Base-by-base conservation (phyloP, 1,140 invertebrate genomes). In the Berghia stephanieae region DNA sequence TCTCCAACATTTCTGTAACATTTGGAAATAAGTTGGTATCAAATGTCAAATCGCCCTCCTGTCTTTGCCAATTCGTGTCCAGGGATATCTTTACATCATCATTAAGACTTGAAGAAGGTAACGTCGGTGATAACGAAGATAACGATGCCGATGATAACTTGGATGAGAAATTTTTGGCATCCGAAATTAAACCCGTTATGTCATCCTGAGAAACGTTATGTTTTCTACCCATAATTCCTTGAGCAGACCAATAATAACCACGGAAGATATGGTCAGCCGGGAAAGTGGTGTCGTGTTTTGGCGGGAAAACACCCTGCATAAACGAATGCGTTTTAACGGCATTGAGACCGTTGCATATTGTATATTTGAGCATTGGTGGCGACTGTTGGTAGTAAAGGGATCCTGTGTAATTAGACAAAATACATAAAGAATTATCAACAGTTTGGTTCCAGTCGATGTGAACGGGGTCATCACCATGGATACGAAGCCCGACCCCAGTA, bases 41-140 rank as follows among this genome's bases (percentile, higher is more conserved):
- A 80, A 96, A 95, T 21, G 89, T 90, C 4, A 94, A 89, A 40
- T 95, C 94, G 1, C 96, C 96, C 81, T 96, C 96, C 82, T 94
- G 94, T 13, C 91, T 92, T 87, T 97, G 95, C 96, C 96, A 98
- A 10, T 93, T 92, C 82, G 97, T 96, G 84, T 97, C 96, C 60
- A 98, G 94, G 90, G 97, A 95, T 16, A 97, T 80, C 80, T 96
- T 94, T 78, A 94, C 94, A 68, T 79, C 81, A n/a, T n/a, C n/a
- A n/a, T n/a, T n/a, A n/a, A n/a, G n/a, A n/a, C n/a, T n/a, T n/a
- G n/a, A n/a, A n/a, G n/a, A n/a, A n/a, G n/a, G n/a, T n/a, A n/a
- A n/a, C n/a, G n/a, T n/a, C n/a, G n/a, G n/a, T n/a, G n/a, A n/a
- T n/a, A n/a, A n/a, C n/a, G n/a, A n/a, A n/a, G n/a, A n/a, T n/a